Base-by-base conservation (phyloP, 2,888 invertebrate species). In the Drosophila conformis region DNA sequence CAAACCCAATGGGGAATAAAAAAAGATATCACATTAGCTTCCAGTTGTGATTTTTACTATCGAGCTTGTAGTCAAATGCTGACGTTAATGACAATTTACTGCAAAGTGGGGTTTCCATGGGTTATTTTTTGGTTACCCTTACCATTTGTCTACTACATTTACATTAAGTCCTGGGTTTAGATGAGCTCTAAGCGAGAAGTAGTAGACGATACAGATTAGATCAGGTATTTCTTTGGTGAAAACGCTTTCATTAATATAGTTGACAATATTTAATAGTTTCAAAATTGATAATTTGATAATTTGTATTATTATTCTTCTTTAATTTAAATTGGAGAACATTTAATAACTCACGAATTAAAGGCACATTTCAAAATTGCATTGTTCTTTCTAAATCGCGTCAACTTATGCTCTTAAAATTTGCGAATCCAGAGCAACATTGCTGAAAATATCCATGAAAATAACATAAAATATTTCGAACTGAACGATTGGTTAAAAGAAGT, bases 61-160 rank as follows among this genome's bases (percentile, higher is more conserved):
- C 64, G 54, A 57, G 40, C 15, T 60, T 42, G 58, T 21, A 71
- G 63, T 76, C 63, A 56, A 71, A 62, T 58, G 51, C 46, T 76
- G 76, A 68, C 76, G 46, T 65, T 71, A 71, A 76, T 65, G 76
- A 62, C 71, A 57, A 76, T 71, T 76, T 76, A 76, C 68, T 64
- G 64, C 58, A 58, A 75, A 75, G n/a, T 67, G 40, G 46, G 53
- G 49, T 59, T 64, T 27, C 6, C 8, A 11, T 18, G 18, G 51
- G 38, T 46, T 33, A 13, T 60, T 21, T 31, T 48, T 15, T 52
- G 33, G 35, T 51, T 40, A 31, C 21, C 38, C 21, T 35, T 52
- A 7, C 52, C 33, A 52, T 21, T 21, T 38, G 27, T 48, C 58
- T 46, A 33, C 35, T 48, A 35, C 27, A 29, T 35, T 40, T 40